Evolutionary conservation across 2,797 vertebrate genomes (phyloP).

Genomic region (Sebastiscus albofasciatus): DNA sequence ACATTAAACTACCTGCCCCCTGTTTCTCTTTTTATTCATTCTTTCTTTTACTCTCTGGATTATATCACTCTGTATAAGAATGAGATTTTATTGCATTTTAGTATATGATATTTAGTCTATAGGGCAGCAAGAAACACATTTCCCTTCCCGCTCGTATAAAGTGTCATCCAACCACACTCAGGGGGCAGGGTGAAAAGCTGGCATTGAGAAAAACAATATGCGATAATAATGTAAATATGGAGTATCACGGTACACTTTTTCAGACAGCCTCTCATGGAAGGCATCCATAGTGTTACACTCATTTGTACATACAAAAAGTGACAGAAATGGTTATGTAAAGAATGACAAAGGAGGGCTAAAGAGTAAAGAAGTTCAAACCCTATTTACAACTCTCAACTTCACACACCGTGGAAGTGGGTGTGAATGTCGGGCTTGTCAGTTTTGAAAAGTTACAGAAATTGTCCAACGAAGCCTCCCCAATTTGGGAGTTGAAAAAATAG

Average conservation of each 20-base stretch:
- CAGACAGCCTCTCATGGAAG: not conserved
- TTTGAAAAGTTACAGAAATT: too few relatives aligned
- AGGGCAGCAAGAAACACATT: too few relatives aligned
- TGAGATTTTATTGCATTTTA: not conserved
- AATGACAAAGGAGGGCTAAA: not conserved
- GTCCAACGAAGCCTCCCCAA: too few relatives aligned
- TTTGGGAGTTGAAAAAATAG: too few relatives aligned
- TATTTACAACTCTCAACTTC: not conserved
- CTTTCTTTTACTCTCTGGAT: not conserved
- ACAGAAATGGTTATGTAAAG: not conserved
- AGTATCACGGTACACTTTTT: not conserved
- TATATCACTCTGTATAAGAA: not conserved
- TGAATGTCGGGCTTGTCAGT: too few relatives aligned
- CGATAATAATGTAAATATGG: not conserved
- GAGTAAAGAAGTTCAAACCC: not conserved
- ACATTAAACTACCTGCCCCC: not conserved
- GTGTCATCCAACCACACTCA: not conserved
- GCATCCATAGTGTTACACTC: not conserved
- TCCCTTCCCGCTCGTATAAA: too few relatives aligned
- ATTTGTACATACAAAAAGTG: not conserved
- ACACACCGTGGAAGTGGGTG: not conserved
- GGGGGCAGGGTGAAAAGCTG: not conserved
- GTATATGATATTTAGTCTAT: not conserved
- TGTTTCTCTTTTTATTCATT: not conserved
- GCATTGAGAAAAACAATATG: not conserved